Conservation (phyloP, 2,888 invertebrate species). For the Yponomeuta evonymella region DNA sequence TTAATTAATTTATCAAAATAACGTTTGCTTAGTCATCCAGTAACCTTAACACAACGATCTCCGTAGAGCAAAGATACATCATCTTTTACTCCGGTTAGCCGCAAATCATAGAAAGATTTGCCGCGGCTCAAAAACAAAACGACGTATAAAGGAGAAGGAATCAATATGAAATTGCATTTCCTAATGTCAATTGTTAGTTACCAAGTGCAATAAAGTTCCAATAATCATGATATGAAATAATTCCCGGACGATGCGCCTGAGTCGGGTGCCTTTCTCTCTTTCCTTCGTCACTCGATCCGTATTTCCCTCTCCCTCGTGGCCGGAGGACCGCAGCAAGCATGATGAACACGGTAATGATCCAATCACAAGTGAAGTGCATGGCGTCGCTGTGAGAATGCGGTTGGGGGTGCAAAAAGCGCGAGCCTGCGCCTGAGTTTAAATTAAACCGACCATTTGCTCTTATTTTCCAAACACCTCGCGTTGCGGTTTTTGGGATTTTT, state of each 20-base stretch:
- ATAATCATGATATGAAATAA: constrained; percentile 76
- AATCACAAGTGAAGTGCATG: constrained; percentile 76
- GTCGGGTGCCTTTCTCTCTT: constrained; percentile 34
- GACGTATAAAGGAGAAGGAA: constrained; percentile 50
- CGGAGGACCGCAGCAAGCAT: constrained; percentile 71
- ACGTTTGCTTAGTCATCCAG: no score
- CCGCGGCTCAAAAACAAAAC: constrained; percentile 70
- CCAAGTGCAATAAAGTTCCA: constrained; percentile 76
- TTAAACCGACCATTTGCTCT: constrained; percentile 67
- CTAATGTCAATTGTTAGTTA: constrained; percentile 77
- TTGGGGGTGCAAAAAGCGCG: constrained; percentile 74
- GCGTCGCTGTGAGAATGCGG: constrained; percentile 74
- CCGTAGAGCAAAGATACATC: background rate
- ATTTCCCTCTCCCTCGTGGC: constrained; percentile 51
- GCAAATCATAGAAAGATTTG: constrained; percentile 75
- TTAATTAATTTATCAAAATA: no score
- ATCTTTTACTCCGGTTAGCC: constrained; percentile 47
- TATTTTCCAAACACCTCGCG: constrained; percentile 47
- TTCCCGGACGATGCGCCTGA: constrained; percentile 65
- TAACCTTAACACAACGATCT: background rate
- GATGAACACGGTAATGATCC: constrained; percentile 77
- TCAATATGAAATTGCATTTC: constrained; percentile 77
- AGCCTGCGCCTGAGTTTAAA: constrained; percentile 67
- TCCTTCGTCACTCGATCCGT: constrained; percentile 28
- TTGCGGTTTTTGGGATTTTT: constrained; percentile 4